Evolutionary conservation across 2,113 vertebrate species (phyloP).

Genomic region (human): GRCh38 chr1:167564501-167565000

Average conservation of each 20-base stretch:
- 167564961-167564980: background rate
- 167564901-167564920: too few species aligned
- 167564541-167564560: background rate
- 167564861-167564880: background rate
- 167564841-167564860: background rate
- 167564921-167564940: background rate
- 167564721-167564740: background rate
- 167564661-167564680: background rate
- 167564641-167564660: background rate
- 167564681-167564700: background rate
- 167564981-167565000: background rate
- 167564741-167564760: background rate
- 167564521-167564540: background rate
- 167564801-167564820: fast-evolving
- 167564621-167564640: background rate
- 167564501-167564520: background rate
- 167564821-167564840: too few species aligned
- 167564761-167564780: background rate
- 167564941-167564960: too few species aligned
- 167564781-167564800: fast-evolving
- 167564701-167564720: background rate
- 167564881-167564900: background rate
- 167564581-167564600: background rate
- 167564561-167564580: background rate
- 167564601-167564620: background rate